Evolutionary conservation across 2,113 vertebrate species (phyloP).

Genomic region (Nothoprocta perdicaria): DNA sequence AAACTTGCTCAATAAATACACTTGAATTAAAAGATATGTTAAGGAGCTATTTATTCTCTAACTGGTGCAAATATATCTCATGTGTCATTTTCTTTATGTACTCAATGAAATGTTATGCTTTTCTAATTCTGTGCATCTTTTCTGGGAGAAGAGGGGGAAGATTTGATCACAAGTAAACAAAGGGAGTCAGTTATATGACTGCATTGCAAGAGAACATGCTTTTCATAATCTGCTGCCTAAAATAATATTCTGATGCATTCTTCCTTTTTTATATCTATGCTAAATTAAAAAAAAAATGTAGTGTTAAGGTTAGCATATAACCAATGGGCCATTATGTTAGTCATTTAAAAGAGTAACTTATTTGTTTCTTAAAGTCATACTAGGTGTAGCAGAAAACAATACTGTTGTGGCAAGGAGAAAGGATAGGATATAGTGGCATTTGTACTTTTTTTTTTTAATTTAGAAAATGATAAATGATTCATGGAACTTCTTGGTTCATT

Average conservation of each 20-base stretch:
- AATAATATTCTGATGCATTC: background rate
- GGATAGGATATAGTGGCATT: accelerated
- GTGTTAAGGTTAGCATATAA: background rate
- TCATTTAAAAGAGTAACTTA: background rate
- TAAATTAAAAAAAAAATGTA: background rate
- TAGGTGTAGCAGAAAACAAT: background rate
- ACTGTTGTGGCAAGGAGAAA: background rate
- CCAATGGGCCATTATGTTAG: background rate
- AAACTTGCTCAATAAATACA: too few relatives aligned
- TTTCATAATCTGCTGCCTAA: background rate
- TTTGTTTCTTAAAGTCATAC: background rate
- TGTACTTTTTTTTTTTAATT: background rate
- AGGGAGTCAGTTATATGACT: background rate
- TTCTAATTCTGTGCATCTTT: background rate
- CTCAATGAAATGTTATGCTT: background rate
- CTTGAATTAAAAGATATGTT: too few relatives aligned
- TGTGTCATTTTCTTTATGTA: background rate
- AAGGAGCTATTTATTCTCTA: background rate
- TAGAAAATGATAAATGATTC: background rate
- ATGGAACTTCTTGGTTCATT: background rate
- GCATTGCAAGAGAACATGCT: background rate
- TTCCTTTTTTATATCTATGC: background rate
- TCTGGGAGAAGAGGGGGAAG: background rate
- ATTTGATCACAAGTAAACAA: background rate
- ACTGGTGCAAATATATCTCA: background rate